Evolutionary conservation across 2,888 invertebrate species (phyloP).

Genomic region (Rotaria magnacalcarata): DNA sequence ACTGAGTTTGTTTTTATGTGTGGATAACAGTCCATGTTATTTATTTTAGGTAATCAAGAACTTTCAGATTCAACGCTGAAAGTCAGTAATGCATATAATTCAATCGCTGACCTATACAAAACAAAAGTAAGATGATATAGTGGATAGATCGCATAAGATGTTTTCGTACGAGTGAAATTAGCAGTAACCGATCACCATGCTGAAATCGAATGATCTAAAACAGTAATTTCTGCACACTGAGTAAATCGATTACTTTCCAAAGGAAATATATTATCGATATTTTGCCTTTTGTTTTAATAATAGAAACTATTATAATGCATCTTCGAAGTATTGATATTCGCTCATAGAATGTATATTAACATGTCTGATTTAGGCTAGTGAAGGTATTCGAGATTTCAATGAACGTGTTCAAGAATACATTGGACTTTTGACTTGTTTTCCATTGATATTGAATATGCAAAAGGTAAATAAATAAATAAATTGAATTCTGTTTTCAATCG

Average conservation of each 20-base stretch:
- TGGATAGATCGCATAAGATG: too few relatives aligned
- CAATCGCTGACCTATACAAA: not conserved
- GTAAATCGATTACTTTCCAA: too few relatives aligned
- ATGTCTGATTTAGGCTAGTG: not conserved
- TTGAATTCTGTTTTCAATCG: not conserved
- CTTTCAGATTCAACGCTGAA: not conserved
- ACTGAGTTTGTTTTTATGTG: not conserved
- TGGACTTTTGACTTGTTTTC: not conserved
- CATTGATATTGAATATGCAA: not conserved
- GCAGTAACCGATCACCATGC: too few relatives aligned
- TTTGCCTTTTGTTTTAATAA: too few relatives aligned
- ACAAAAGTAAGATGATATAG: not conserved
- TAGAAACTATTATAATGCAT: too few relatives aligned
- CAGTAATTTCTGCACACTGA: too few relatives aligned
- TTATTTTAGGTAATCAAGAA: not conserved
- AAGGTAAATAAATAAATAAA: not conserved
- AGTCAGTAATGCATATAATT: not conserved
- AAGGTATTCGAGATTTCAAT: not conserved
- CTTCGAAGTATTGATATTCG: too few relatives aligned
- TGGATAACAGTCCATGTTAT: not conserved
- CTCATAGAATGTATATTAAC: not conserved
- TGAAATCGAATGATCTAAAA: too few relatives aligned
- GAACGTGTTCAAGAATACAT: slow-evolving; percentile 26
- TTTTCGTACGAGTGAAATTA: too few relatives aligned
- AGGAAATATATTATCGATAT: too few relatives aligned